Evolutionary conservation across 2,797 vertebrate species (phyloP), one percentile per base, ranked within the genome.

Genomic region (Clarias laeviceps): DNA sequence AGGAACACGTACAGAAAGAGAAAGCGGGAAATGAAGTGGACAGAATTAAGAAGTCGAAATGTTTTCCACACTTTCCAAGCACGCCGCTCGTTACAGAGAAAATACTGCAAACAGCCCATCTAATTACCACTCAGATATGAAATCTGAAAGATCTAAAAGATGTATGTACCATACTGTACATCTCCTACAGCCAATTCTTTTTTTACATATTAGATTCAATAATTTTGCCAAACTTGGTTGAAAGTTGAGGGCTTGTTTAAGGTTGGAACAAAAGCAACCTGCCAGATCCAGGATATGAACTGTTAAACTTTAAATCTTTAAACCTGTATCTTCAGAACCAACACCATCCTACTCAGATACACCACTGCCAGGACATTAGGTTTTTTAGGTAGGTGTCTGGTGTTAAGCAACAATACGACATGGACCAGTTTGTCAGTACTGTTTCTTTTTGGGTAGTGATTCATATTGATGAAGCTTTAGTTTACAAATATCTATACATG

Each of bases 51-150:
- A 24, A 40, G 24, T 73, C 6, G 24, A 72, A 45, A 62, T 61
- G 14, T 59, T 17, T 7, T 32, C 17, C 0, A 17, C 27, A 37
- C 22, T 62, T 45, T 61, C 2, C 4, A 32, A 22, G 40, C 56
- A 68, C 29, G 17, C 20, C 3, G 14, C 45, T 54, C 6, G 37
- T 40, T 61, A 37, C 18, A 61, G 57, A 0, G 27, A 45, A 61
- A 56, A 34, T 66, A 62, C 11, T 22, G 18, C 32, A 57, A 50
- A 27, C 22, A 45, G 14, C 15, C 32, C 50, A 70, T 29, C 64
- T 22, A 78, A 79, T 50, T 69, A 65, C 74, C 24, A 40, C 65
- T 78, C 64, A 6, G 37, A 72, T 85, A 64, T 72, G 37, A 56
- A 54, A 61, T 50, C 59, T 37, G 50, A 2, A 11, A 34, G 22